Conservation (phyloP, 2,113 vertebrate species). For the cattle (Bos taurus) region DNA sequence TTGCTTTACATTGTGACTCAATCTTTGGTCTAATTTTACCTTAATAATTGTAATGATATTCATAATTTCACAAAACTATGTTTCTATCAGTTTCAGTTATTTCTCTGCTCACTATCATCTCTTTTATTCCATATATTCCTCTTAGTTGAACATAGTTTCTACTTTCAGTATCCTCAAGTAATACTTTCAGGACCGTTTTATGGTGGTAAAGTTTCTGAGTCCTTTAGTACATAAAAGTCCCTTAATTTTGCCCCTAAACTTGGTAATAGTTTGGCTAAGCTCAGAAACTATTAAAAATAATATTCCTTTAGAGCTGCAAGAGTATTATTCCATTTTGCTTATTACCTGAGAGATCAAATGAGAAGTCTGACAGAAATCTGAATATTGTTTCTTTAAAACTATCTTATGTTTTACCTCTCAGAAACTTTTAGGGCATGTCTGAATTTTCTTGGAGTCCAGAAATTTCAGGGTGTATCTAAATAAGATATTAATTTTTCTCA, state of each 20-base stretch:
- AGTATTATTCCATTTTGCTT: not conserved
- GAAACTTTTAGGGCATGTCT: not conserved
- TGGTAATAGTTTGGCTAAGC: not conserved
- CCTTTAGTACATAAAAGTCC: not conserved
- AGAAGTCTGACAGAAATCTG: not conserved
- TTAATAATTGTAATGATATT: not conserved
- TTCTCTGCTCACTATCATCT: not conserved
- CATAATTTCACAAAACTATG: not conserved
- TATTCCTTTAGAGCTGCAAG: not conserved
- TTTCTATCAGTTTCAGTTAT: not conserved
- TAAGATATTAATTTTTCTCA: rapidly evolving
- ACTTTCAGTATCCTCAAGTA: not conserved
- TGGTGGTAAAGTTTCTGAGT: not conserved
- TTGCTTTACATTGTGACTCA: not conserved
- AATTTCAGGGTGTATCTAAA: not conserved
- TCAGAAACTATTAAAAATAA: not conserved
- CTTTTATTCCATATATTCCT: not conserved
- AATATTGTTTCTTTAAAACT: conserved; percentile 8
- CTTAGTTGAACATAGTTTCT: not conserved
- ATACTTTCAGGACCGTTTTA: not conserved
- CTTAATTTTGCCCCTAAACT: not conserved
- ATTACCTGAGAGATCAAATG: not conserved
- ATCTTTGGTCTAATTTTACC: not conserved
- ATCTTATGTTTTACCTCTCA: not conserved
- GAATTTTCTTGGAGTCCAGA: not conserved